Percentiles rank a stretch among this genome's conserved stretches.
phyloP scores from a whole-genome alignment of 2,797 vertebrate species.

The Clarias laeviceps region DNA sequence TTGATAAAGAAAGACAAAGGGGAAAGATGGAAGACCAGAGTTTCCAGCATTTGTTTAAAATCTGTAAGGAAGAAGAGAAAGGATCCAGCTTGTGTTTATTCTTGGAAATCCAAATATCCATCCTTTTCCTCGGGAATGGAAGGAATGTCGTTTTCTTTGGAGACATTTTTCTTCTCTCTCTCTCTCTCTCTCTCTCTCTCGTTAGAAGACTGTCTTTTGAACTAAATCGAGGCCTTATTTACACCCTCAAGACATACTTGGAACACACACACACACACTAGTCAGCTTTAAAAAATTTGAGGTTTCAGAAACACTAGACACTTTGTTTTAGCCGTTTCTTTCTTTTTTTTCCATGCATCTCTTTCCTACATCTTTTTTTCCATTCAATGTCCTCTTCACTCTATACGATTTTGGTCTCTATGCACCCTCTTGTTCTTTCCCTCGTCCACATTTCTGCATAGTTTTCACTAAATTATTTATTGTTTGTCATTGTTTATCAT shows the following conservation, averaged over 20 bases:
- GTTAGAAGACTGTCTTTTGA: conserved; percentile 15
- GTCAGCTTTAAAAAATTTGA: conserved; percentile 2
- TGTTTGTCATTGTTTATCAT: neutral
- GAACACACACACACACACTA: conserved; percentile 16
- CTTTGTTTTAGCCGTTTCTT: neutral
- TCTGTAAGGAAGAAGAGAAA: neutral
- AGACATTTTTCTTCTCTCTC: neutral
- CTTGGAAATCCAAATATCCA: conserved; percentile 10
- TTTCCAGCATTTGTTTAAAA: neutral
- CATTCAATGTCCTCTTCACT: neutral
- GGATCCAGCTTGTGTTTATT: conserved; percentile 18
- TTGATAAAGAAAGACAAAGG: neutral
- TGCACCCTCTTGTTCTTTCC: neutral
- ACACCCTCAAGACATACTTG: conserved; percentile 23
- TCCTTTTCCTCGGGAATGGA: conserved; percentile 31
- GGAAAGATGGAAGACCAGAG: neutral
- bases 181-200: neutral
- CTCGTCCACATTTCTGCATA: neutral
- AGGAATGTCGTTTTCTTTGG: neutral
- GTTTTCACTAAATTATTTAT: neutral
- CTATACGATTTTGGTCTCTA: conserved; percentile 7
- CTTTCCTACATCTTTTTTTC: conserved; percentile 1
- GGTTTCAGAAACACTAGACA: conserved; percentile 1
- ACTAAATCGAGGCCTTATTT: conserved; percentile 1
- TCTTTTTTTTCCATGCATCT: neutral